Conservation (phyloP, 2,113 vertebrate genomes). For the Pheucticus melanocephalus region DNA sequence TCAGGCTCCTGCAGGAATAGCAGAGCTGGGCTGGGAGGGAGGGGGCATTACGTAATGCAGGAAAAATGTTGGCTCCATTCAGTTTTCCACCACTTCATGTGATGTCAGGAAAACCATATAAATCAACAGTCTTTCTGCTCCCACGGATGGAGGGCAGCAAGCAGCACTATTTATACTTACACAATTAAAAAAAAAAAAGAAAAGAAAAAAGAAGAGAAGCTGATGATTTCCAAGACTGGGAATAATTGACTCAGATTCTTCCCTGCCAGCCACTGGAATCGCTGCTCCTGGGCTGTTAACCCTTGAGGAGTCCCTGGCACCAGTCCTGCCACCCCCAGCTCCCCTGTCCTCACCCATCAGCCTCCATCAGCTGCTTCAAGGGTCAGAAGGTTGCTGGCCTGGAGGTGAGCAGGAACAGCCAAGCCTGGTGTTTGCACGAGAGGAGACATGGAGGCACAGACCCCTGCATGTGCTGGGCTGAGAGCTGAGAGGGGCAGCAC, state of each 20-base stretch:
- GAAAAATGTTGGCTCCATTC: slow-evolving; percentile 83
- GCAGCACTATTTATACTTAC: slow-evolving; percentile 65
- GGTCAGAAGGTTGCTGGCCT: neutral
- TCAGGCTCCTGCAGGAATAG: slow-evolving; percentile 73
- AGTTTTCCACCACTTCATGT: slow-evolving; percentile 69
- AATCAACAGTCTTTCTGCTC: slow-evolving; percentile 70
- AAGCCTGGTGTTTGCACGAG: fast-evolving
- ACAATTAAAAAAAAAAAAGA: slow-evolving; percentile 31
- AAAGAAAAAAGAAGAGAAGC: neutral
- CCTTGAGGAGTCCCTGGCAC: neutral
- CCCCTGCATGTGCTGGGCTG: fast-evolving
- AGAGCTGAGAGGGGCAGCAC: neutral
- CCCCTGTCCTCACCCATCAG: neutral
- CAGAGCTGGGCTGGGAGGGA: slow-evolving; percentile 64
- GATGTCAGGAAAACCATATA: slow-evolving; percentile 72
- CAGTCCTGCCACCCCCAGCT: neutral
- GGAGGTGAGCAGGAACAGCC: neutral
- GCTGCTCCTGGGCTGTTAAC: neutral
- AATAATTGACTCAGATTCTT: slow-evolving; percentile 53
- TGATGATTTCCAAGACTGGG: slow-evolving; percentile 53
- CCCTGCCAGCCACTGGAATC: neutral
- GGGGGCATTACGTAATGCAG: slow-evolving; percentile 82
- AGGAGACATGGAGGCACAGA: neutral
- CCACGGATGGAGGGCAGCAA: slow-evolving; percentile 58
- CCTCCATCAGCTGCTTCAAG: neutral